Evolutionary conservation across 1,140 invertebrate genomes (phyloP).

Genomic region (Arion vulgaris): DNA sequence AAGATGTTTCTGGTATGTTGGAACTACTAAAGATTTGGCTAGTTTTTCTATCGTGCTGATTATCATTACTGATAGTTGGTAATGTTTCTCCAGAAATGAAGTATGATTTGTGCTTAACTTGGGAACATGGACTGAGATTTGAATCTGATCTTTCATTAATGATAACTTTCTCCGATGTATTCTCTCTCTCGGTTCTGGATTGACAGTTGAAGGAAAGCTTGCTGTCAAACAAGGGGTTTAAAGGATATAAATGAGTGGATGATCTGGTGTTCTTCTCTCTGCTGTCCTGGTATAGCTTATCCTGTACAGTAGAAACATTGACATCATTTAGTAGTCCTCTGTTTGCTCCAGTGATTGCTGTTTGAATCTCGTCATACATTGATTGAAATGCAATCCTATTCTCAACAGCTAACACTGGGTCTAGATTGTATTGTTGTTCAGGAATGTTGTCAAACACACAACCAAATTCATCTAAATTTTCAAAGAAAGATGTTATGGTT

Average conservation of each 20-base stretch:
- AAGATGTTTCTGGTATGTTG: no score
- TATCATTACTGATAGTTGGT: background rate
- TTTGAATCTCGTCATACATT: background rate
- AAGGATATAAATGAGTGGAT: background rate
- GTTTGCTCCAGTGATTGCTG: background rate
- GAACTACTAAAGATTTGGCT: background rate
- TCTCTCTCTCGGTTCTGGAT: background rate
- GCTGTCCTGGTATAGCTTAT: background rate
- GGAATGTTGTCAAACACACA: background rate
- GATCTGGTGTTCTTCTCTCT: background rate
- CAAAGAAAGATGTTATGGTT: background rate
- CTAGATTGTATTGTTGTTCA: background rate
- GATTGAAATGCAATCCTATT: background rate
- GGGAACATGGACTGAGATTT: background rate
- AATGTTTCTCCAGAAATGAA: background rate
- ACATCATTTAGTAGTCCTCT: background rate
- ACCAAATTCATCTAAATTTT: slow-evolving; percentile 19
- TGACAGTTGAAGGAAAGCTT: background rate
- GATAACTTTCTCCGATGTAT: background rate
- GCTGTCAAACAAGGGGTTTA: background rate
- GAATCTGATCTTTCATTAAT: background rate
- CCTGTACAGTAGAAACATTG: background rate
- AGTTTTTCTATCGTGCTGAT: background rate
- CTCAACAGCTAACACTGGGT: background rate
- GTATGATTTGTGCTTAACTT: background rate